Evolutionary conservation across 2,888 invertebrate species (phyloP), one percentile per base, ranked within the genome.

Genomic region (Papilio protenor): DNA sequence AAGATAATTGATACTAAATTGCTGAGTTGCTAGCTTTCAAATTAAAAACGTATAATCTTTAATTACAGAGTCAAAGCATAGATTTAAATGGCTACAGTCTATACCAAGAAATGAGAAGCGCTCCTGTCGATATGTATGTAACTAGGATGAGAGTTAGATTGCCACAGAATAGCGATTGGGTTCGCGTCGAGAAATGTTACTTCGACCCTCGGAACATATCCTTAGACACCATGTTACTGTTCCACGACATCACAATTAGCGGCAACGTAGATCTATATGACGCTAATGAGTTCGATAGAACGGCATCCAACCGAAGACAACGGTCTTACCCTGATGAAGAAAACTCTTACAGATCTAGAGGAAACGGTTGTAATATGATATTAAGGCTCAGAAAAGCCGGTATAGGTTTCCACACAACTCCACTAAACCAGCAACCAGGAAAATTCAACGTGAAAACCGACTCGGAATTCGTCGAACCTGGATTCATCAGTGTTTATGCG

Each of bases 401-500:
- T 5, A 97, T 98, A 79, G 97, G 97, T 72, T 97, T 97, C 87
- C 96, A 96, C 81, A 97, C 97, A 0, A 96, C 96, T 81, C 97
- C 97, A 0, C 92, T 97, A 45, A 95, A 96, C 70, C 95, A 96
- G 52, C 96, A 96, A 82, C 95, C 96, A 0, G 96, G 96, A 0
- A 96, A 96, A 83, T 96, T 97, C 88, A 96, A 96, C 83, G 96
- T 97, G 2, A 96, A 97, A 88, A 97, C 97, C 0, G 97, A 97
- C 85, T 97, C 97, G 0, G 97, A 97, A 87, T 98, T 98, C 85
- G 95, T 97, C 0, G 98, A 98, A 84, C 98, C 98, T 0, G 97
- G 97, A 18, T 98, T 98, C 84, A 97, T 97, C 55, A 97, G 97
- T 69, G 97, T 98, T 0, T 98, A 98, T 85, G 98, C 98, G 0